These are phyloP conservation scores for Camptogramma bilineatum DNA, from an alignment of 2,888 invertebrate species.

Conservation along the genomic window DNA sequence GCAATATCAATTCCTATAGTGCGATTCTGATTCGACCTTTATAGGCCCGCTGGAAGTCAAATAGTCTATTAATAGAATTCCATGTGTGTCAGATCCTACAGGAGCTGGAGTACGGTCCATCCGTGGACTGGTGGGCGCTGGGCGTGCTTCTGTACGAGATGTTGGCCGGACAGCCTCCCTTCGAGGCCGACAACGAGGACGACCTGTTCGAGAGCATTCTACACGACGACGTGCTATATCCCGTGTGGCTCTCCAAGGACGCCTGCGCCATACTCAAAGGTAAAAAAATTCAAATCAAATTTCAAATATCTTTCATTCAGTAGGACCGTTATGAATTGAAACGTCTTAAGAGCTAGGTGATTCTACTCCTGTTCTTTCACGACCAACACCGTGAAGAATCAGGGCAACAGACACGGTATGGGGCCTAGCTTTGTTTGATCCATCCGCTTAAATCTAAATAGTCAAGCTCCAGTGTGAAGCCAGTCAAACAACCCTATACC, in stretches of 20 bases:
- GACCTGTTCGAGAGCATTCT: conserved; percentile 99
- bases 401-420: no score
- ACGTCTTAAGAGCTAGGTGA: no score
- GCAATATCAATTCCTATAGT: no score
- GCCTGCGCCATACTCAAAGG: conserved; percentile 79
- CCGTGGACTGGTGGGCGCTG: conserved; percentile 98
- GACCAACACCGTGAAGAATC: no score
- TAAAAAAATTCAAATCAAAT: conserved; percentile 28
- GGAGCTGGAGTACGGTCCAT: conserved; percentile 95
- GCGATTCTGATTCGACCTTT: no score
- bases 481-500: no score
- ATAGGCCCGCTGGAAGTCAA: background rate
- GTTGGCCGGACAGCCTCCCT: conserved; percentile 99
- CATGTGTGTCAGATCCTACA: conserved; percentile 88
- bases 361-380: no score
- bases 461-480: no score
- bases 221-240: conserved; percentile 99
- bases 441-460: no score
- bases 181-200: conserved; percentile 99
- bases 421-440: no score
- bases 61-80: background rate
- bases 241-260: conserved; percentile 92
- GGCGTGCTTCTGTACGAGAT: conserved; percentile 99
- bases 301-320: no score
- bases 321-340: no score